phyloP scores from a whole-genome alignment of 1,140 invertebrate species.

The Leptestheria dahalacensis region DNA sequence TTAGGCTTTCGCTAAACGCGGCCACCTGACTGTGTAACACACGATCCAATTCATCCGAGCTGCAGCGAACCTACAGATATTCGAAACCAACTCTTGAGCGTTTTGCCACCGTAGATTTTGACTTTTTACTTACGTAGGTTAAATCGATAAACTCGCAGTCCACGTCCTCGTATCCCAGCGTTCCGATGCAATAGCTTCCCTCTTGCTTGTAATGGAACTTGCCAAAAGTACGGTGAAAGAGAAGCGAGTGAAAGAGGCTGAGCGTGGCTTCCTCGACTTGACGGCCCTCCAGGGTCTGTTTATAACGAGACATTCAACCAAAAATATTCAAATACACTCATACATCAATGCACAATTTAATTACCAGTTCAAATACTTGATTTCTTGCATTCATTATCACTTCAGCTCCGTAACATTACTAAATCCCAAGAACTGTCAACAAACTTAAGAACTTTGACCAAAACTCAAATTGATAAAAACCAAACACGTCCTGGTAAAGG shows the following conservation, averaged over 20 bases:
- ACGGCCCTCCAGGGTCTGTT: conserved; percentile 63
- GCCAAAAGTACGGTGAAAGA: conserved; percentile 84
- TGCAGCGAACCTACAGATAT: conserved; percentile 76
- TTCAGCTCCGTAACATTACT: neutral
- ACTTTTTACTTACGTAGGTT: conserved; percentile 56
- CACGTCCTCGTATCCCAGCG: conserved; percentile 85
- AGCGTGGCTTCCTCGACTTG: conserved; percentile 89
- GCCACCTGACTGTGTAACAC: conserved; percentile 65
- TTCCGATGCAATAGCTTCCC: conserved; percentile 85
- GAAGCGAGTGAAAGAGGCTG: conserved; percentile 84
- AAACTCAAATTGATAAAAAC: no score
- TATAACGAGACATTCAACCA: conserved; percentile 18
- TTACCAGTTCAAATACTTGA: conserved; percentile 64
- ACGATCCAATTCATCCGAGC: conserved; percentile 57
- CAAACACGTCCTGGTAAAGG: no score
- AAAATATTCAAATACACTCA: neutral
- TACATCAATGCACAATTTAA: neutral
- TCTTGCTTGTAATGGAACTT: conserved; percentile 91
- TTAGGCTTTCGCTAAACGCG: conserved; percentile 66
- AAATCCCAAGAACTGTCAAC: no score
- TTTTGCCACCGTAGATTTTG: no score
- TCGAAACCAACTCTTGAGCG: no score
- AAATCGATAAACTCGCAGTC: conserved; percentile 95
- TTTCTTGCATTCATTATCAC: conserved; percentile 72
- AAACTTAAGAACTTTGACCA: no score